Percentiles rank a stretch among this genome's conserved stretches.
These are phyloP conservation scores for Orchesella flavescens DNA, from an alignment of 2,888 invertebrate species.

Conservation along the genomic window DNA sequence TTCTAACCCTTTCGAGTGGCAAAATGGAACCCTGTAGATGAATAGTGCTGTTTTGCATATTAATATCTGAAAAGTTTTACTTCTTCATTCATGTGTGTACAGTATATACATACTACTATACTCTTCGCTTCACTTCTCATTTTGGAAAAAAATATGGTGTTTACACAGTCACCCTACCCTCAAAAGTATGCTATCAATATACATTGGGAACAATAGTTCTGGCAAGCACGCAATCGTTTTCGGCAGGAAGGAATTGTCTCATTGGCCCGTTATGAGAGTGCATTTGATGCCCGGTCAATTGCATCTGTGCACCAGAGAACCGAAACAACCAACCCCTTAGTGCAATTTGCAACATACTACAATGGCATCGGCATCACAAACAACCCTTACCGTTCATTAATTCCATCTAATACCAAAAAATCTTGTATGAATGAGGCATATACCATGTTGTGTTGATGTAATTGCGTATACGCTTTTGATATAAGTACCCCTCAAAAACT, in stretches of 20 bases:
- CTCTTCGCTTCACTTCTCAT: background rate
- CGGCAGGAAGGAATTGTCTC: background rate
- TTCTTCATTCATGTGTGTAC: background rate
- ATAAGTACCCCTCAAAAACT: too few relatives aligned
- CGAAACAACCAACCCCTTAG: slow-evolving; percentile 33
- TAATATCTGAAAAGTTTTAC: too few relatives aligned
- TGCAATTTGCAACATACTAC: slow-evolving; percentile 53
- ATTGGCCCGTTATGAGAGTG: slow-evolving; percentile 33
- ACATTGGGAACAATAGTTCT: too few relatives aligned
- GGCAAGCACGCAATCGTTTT: too few relatives aligned
- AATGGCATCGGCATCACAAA: slow-evolving; percentile 14
- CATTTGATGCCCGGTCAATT: slow-evolving; percentile 19
- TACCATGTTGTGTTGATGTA: too few relatives aligned
- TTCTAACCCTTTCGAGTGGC: too few relatives aligned
- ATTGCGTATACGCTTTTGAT: too few relatives aligned
- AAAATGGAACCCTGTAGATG: too few relatives aligned
- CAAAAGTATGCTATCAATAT: too few relatives aligned
- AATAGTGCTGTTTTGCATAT: too few relatives aligned
- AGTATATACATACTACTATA: background rate
- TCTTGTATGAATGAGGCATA: too few relatives aligned
- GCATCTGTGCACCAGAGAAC: slow-evolving; percentile 19
- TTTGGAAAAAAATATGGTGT: background rate
- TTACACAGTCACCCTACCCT: background rate
- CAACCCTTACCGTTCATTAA: slow-evolving; percentile 24
- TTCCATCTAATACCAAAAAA: background rate